These are phyloP conservation scores for Mayetiola destructor DNA, from an alignment of 2,888 invertebrate genomes.

Conservation along the genomic window DNA sequence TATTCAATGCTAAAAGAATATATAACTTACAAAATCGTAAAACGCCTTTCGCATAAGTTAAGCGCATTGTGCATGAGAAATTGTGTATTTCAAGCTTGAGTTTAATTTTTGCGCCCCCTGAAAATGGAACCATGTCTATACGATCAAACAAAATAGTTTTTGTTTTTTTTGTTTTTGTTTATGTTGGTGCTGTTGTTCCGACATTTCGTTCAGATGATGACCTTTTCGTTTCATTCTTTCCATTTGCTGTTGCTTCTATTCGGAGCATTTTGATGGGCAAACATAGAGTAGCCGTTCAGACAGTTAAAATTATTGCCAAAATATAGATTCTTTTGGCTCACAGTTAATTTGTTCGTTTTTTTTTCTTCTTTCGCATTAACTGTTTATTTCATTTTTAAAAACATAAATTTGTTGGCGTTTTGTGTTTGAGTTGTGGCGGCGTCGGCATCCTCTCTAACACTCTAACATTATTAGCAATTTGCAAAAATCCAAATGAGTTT, in stretches of 20 bases:
- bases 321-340: not conserved
- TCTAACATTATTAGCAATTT: not conserved
- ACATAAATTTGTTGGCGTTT: constrained; percentile 2
- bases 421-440: not conserved
- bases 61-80: not conserved
- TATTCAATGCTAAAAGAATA: no score
- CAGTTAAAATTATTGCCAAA: constrained; percentile 1
- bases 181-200: not conserved
- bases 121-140: no score
- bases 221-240: constrained; percentile 2
- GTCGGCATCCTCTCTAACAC: not conserved
- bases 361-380: not conserved
- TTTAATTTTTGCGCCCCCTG: no score
- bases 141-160: not conserved
- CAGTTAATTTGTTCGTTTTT: not conserved
- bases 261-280: not conserved
- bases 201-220: not conserved
- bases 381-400: constrained; percentile 5
- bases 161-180: not conserved
- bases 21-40: not conserved
- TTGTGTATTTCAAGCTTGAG: no score
- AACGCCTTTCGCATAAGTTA: constrained; percentile 10
- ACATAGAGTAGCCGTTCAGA: not conserved
- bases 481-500: no score
- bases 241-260: not conserved